Base-by-base conservation (phyloP, 2,113 vertebrate genomes). In the Xenopus borealis region DNA sequence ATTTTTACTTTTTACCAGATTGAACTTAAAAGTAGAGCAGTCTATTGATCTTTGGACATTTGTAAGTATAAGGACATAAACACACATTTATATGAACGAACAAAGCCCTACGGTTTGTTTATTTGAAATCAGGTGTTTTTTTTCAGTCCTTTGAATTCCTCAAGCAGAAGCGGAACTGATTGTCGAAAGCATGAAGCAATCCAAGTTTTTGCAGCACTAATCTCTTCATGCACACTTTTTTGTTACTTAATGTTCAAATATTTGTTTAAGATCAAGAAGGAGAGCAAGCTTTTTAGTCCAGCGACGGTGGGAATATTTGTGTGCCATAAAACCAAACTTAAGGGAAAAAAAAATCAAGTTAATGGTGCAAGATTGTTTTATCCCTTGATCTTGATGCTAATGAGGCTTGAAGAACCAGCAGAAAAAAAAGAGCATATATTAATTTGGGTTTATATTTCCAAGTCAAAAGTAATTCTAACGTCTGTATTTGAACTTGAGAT, bases 191-290 rank as follows among this genome's bases (percentile, higher is more conserved):
- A 50, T 20, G 19, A 62, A 47, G 47, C 27, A 3, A 33, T 44
- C 40, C 20, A 46, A 27, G 18, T 30, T 61, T 67, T 67, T 67
- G 55, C 58, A 52, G 46, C 10, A 20, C 62, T 66, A 47, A 66
- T 55, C 62, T 64, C n/a, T 44, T 55, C 45, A 66, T 65, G 47
- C 47, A 20, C 53, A 50, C 50, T 45, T 70, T 27, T 40, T 61
- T 69, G 30, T 63, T 45, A 13, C n/a, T 33, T 45, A 40, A 77
- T 20, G 14, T 44, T 57, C 40, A 77, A 77, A 77, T 70, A 70
- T 77, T 77, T 77, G 50, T 63, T 70, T 70, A 46, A 57, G 33
- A 20, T 45, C 65, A 67, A 45, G 64, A 13, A 66, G 11, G 13
- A 44, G 58, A 47, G 46, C 52, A 45, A 58, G 57, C 18, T 7